Evolutionary conservation across 2,797 vertebrate genomes (phyloP).

Genomic region (Coregonus sp.): DNA sequence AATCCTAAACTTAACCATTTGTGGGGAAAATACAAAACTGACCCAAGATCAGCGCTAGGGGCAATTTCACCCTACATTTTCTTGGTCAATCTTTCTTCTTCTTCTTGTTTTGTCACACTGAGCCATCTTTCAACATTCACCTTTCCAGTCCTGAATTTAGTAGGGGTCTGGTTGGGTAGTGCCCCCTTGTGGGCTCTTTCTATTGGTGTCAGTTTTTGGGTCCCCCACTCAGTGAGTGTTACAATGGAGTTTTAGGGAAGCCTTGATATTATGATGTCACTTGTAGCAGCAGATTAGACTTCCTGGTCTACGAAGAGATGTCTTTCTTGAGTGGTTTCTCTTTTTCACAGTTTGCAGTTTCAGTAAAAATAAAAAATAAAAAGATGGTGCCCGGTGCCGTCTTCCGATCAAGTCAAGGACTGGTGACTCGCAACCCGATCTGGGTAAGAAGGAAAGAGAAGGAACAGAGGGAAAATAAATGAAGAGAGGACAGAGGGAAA

Average conservation of each 20-base stretch:
- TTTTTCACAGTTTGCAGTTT: slow-evolving; percentile 21
- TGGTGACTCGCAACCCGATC: slow-evolving; percentile 76
- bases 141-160: neutral
- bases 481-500: slow-evolving; percentile 7
- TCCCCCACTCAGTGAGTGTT: neutral
- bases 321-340: slow-evolving; percentile 15
- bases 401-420: slow-evolving; percentile 75
- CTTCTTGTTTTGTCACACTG: neutral
- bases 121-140: neutral
- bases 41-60: too few relatives aligned
- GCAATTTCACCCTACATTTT: too few relatives aligned
- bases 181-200: slow-evolving; percentile 55
- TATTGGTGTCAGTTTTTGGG: neutral
- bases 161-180: slow-evolving; percentile 5
- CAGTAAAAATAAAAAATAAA: slow-evolving; percentile 33
- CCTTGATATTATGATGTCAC: neutral
- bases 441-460: slow-evolving; percentile 63
- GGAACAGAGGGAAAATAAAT: slow-evolving; percentile 24
- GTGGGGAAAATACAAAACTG: too few relatives aligned
- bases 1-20: too few relatives aligned
- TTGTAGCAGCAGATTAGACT: neutral
- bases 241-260: neutral
- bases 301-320: slow-evolving; percentile 3
- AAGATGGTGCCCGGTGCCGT: slow-evolving; percentile 65
- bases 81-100: neutral